Conservation (phyloP, 1,140 invertebrate genomes). For the Ptiloglossa arizonensis region DNA sequence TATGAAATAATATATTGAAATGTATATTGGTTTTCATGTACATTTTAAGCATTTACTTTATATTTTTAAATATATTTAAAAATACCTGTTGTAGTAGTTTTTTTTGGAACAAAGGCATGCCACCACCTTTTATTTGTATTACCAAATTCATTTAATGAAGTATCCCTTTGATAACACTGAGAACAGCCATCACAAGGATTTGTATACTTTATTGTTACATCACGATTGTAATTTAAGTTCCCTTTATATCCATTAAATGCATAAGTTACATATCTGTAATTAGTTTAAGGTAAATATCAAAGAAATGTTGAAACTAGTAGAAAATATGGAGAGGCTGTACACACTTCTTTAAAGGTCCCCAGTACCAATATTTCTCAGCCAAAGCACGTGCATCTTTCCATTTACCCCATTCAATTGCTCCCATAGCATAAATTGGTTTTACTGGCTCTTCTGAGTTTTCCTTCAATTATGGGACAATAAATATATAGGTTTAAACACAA, state of each 20-base stretch:
- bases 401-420: conserved; percentile 90
- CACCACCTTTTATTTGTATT: conserved; percentile 79
- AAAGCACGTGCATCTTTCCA: conserved; percentile 89
- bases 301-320: background rate
- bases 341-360: conserved; percentile 87
- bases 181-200: conserved; percentile 92
- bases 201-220: conserved; percentile 88
- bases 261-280: conserved; percentile 75
- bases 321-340: background rate
- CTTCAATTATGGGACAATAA: conserved; percentile 66
- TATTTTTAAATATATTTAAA: conserved; percentile 10
- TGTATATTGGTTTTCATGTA: background rate
- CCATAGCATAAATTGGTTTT: conserved; percentile 91
- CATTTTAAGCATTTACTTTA: background rate
- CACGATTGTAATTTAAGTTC: conserved; percentile 85
- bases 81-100: conserved; percentile 47
- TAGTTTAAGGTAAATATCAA: conserved; percentile 38
- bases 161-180: conserved; percentile 84
- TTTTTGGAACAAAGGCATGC: conserved; percentile 81
- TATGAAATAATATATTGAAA: background rate
- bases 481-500: conserved; percentile 21
- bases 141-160: conserved; percentile 50
- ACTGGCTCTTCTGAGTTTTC: conserved; percentile 79
- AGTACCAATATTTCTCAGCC: conserved; percentile 94
- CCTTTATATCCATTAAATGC: conserved; percentile 86